Conservation (phyloP, 2,888 invertebrate species). For the Sturmia bella region DNA sequence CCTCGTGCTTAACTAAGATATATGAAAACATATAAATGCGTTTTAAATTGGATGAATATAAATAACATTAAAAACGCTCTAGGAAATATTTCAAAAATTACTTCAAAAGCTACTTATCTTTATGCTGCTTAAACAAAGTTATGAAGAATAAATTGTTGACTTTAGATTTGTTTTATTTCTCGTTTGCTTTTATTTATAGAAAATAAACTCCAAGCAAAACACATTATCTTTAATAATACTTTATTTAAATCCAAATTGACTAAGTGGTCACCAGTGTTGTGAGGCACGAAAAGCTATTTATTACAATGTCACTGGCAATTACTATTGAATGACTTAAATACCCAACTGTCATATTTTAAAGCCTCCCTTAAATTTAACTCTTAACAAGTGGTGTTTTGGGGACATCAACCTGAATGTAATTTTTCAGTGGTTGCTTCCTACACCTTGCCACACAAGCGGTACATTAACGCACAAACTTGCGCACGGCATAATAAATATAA, state of each 20-base stretch:
- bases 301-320: constrained; percentile 67
- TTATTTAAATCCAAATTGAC: constrained; percentile 41
- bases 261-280: constrained; percentile 66
- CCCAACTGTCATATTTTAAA: constrained; percentile 46
- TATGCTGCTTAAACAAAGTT: too few relatives aligned
- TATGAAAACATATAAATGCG: too few relatives aligned
- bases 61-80: too few relatives aligned
- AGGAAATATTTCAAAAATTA: too few relatives aligned
- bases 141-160: too few relatives aligned
- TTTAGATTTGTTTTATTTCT: too few relatives aligned
- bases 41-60: too few relatives aligned
- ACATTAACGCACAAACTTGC: neutral
- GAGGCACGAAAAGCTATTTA: constrained; percentile 65
- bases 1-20: too few relatives aligned
- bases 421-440: constrained; percentile 11
- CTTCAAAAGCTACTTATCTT: too few relatives aligned
- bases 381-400: neutral
- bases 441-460: constrained; percentile 14
- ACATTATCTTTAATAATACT: constrained; percentile 35
- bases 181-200: too few relatives aligned
- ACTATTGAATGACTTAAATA: constrained; percentile 47
- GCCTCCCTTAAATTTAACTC: neutral
- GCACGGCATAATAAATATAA: neutral
- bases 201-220: neutral
- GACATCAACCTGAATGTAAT: constrained; percentile 2